Evolutionary conservation across 2,797 vertebrate species (phyloP), one percentile per base, ranked within the genome.

Genomic region (Trachops cirrhosus): DNA sequence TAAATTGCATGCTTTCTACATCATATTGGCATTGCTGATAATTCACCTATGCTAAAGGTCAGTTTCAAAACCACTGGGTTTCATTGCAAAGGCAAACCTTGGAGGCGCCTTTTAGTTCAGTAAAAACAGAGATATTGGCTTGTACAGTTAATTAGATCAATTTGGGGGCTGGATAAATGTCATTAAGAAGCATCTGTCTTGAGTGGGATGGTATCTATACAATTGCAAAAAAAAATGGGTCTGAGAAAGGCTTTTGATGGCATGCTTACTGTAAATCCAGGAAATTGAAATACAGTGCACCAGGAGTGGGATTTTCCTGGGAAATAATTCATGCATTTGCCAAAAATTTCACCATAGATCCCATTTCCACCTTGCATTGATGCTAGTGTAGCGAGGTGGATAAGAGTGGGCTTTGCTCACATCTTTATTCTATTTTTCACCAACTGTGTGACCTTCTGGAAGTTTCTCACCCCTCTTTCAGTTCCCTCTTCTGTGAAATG

Each of bases 51-150:
- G 88, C 70, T 95, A 96, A 98, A 86, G 89, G 80, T 94, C 92
- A 77, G 85, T 93, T 97, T 96, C 75, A 80, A 97, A 98, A 94
- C 52, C 68, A 84, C 37, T n/a, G 21, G 26, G n/a, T 93, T 86
- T 97, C 88, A 95, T 32, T 87, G 75, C 77, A 89, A 95, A 95
- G 93, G 92, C 59, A 62, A 62, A 62, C 59, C 59, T 12, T 62
- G 59, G 11, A 62, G 59, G 12, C 32, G 11, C 26, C 54, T 95
- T 96, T 96, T 87, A 89, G 89, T 94, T 96, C 41, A 54, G 96
- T 97, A 87, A 97, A 98, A 98, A 97, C 96, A 89, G 93, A 98
- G 84, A 79, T 48, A 89, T 18, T 91, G 41, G 77, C 59, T 26
- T 78, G 64, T 54, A 71, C 77, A 93, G 48, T 86, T 95, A 94